Conservation (phyloP, 2,113 vertebrate species). For the Mustelus asterias region DNA sequence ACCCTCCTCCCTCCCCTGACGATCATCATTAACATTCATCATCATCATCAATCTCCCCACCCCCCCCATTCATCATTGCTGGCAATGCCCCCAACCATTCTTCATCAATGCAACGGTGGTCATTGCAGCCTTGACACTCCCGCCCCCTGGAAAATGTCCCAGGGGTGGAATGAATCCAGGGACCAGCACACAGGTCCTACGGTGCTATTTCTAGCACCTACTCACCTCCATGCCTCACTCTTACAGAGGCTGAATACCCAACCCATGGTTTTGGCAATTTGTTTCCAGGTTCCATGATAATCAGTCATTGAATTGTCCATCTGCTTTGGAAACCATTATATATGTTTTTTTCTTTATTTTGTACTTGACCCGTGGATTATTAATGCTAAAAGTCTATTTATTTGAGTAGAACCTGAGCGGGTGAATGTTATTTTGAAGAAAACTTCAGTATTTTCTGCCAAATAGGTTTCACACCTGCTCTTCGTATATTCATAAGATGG, state of each 20-base stretch:
- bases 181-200: neutral
- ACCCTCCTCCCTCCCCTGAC: no score
- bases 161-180: neutral
- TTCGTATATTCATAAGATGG: neutral
- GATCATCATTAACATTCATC: no score
- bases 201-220: neutral
- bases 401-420: neutral
- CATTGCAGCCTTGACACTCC: neutral
- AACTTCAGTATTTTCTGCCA: neutral
- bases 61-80: no score
- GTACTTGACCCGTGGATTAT: neutral
- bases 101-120: neutral
- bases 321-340: neutral
- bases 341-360: neutral
- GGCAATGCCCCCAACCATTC: no score
- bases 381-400: neutral
- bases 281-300: neutral
- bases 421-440: neutral
- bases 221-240: neutral
- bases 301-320: neutral
- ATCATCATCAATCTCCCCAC: no score
- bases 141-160: neutral
- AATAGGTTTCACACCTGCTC: neutral
- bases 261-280: neutral
- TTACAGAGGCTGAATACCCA: neutral